phyloP scores from a whole-genome alignment of 2,113 vertebrate genomes.

The Halichoeres trimaculatus region DNA sequence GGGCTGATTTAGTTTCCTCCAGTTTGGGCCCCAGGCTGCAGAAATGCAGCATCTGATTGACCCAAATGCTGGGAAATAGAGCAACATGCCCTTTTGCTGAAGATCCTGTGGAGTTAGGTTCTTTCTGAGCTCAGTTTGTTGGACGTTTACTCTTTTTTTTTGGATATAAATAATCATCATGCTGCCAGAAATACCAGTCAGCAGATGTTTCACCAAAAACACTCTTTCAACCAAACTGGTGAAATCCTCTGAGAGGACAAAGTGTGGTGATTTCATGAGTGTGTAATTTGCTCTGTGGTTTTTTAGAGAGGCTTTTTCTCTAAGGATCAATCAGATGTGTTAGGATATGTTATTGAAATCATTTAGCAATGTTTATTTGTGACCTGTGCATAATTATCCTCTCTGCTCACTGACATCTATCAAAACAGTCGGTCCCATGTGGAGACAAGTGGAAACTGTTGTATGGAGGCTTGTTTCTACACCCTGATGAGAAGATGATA shows the following conservation, averaged over 20 bases:
- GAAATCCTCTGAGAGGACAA: neutral
- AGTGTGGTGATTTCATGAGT: neutral
- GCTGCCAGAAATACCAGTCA: neutral
- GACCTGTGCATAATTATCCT: neutral
- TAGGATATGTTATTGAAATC: slow-evolving; percentile 13
- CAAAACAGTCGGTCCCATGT: neutral
- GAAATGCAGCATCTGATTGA: slow-evolving; percentile 10
- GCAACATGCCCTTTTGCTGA: neutral
- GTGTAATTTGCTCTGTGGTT: neutral
- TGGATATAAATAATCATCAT: neutral
- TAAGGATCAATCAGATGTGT: neutral
- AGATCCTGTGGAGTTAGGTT: neutral
- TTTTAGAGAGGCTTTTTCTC: neutral
- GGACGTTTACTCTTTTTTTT: no score
- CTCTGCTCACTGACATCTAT: neutral
- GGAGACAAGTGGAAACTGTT: neutral
- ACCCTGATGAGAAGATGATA: no score
- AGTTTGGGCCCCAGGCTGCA: slow-evolving; percentile 3
- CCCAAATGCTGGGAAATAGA: neutral
- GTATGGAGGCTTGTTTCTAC: no score
- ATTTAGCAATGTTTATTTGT: neutral
- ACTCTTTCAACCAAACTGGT: neutral
- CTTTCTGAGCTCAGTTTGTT: neutral
- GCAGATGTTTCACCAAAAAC: slow-evolving; percentile 2
- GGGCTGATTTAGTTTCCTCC: slow-evolving; percentile 34